These are phyloP conservation scores for Odontophorus gujanensis DNA, from an alignment of 2,113 vertebrate genomes.

Conservation along the genomic window DNA sequence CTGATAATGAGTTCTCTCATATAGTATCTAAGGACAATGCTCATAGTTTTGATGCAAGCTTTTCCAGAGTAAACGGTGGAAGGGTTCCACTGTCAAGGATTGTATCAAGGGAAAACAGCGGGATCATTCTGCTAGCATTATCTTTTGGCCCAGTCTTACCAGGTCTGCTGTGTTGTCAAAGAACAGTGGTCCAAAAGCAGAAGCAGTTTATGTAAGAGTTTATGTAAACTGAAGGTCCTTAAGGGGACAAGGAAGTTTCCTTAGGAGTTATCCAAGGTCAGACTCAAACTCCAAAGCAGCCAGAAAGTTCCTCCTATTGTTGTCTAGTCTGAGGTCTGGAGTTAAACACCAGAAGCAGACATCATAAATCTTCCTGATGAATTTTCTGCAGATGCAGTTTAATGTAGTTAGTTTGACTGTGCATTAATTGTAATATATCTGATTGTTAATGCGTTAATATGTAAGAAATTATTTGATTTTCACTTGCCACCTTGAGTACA, in stretches of 20 bases:
- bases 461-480: constrained; percentile 3
- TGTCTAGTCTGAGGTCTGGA: not conserved
- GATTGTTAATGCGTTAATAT: constrained; percentile 6
- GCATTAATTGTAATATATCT: accelerated
- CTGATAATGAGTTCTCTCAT: not conserved
- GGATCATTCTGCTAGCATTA: not conserved
- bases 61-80: not conserved
- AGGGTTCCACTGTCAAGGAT: not conserved
- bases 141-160: not conserved
- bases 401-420: not conserved
- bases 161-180: not conserved
- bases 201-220: not conserved
- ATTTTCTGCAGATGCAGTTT: accelerated
- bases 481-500: not conserved
- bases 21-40: not conserved
- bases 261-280: not conserved
- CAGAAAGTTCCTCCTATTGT: not conserved
- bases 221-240: not conserved
- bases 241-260: not conserved
- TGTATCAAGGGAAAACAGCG: not conserved
- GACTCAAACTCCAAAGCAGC: not conserved
- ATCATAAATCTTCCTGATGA: not conserved
- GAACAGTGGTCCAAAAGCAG: not conserved
- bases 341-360: not conserved
- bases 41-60: not conserved